Base-by-base conservation (phyloP, 2,888 invertebrate genomes). In the Yponomeuta evonymella region DNA sequence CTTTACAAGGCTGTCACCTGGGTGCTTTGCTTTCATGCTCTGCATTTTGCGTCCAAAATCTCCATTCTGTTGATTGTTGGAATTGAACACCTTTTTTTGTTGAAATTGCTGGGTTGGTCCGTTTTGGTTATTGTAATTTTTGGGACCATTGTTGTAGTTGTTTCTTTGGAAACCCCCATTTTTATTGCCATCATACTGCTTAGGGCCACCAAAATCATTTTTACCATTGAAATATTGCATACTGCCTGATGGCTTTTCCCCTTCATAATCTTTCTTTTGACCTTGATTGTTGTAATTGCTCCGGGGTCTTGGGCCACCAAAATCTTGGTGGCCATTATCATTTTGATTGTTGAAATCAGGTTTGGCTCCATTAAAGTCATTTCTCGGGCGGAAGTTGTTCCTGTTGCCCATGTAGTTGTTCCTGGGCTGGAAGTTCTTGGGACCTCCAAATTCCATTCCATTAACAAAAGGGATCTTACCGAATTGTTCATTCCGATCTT, bases 1-100 rank as follows among this genome's bases (percentile, higher is more conserved):
- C 80, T 96, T 97, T 23, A 94, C 93, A 74, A 96, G 87, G 76
- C 93, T 93, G 75, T 95, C 95, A 70, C 95, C 95, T 12, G 95
- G 95, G 82, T 95, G 95, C 80, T 95, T 95, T 1, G 95, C 94
- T 81, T 94, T 94, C 80, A 94, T 91, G 76, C 94, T 94, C 76
- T 93, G 94, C 74, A 93, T 76, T 79, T 94, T 94, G 69, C 94
- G 93, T 8, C 93, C 87, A 76, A 87, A 90, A 72, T 91, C 90
- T 70, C 81, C 76, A 6, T 78, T 73, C 75, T 87, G 88, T 74
- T 86, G 87, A 77, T 86, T 88, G n/a, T 84, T 80, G 74, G 83
- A 87, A 71, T 72, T 73, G 63, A 83, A 91, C 15, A 84, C 78
- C 78, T 91, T 90, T 75, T 90, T 91, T 63, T 83, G 87, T 70